A percentile compares a stretch with the other conserved stretches of the same genome.
Evolutionary conservation across 2,888 invertebrate species (phyloP).

Genomic region (Allygus modestus): DNA sequence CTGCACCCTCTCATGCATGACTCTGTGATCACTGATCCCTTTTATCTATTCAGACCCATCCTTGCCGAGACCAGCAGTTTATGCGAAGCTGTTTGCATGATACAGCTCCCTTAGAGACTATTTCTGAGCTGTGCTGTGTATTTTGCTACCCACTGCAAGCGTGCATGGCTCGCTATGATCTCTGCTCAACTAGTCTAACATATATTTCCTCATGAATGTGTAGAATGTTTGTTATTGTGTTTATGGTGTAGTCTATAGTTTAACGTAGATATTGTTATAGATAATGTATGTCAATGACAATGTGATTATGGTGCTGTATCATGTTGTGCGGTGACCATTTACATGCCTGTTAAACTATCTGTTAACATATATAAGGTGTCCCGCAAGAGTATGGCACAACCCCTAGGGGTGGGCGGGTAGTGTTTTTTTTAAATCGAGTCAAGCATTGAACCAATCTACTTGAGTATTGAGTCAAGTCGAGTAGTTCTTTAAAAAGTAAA

Average conservation of each 20-base stretch:
- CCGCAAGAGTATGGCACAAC: too few species aligned
- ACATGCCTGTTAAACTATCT: too few species aligned
- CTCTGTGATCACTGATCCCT: conserved; percentile 11
- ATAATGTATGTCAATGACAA: too few species aligned
- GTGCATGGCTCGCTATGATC: conserved; percentile 8
- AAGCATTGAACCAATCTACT: too few species aligned
- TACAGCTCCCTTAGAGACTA: conserved; percentile 21
- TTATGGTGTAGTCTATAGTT: neutral
- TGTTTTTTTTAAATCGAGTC: too few species aligned
- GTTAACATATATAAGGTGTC: too few species aligned
- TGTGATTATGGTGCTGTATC: too few species aligned
- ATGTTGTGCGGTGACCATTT: too few species aligned
- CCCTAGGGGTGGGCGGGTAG: too few species aligned
- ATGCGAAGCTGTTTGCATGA: conserved; percentile 27
- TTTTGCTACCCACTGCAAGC: neutral
- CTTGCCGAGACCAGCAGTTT: neutral
- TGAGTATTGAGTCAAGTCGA: too few species aligned
- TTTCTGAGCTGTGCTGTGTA: conserved; percentile 27
- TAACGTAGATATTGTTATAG: too few species aligned
- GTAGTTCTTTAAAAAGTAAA: too few species aligned
- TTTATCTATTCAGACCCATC: conserved; percentile 1
- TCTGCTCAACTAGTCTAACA: conserved; percentile 3
- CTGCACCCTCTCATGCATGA: neutral
- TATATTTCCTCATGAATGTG: neutral
- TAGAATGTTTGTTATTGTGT: neutral